phyloP scores from a whole-genome alignment of 2,113 vertebrate species.

The Carassius gibelio region DNA sequence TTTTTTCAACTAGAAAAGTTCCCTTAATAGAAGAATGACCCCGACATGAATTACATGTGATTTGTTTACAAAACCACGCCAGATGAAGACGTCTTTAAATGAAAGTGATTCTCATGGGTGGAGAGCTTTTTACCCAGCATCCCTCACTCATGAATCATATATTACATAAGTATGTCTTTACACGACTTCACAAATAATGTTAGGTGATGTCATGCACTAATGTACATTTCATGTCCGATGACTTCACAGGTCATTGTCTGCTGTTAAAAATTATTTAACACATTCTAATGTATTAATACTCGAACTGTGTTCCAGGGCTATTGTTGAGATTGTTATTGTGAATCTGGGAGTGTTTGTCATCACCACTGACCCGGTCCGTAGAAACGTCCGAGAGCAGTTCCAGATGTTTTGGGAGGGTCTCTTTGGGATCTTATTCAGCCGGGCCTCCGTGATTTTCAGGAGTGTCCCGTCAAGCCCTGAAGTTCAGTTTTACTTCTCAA shows the following conservation, averaged over 20 bases:
- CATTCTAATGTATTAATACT: neutral
- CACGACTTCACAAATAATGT: neutral
- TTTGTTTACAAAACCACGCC: neutral
- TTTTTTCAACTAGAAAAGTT: neutral
- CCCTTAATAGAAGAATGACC: neutral
- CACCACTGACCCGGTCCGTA: neutral
- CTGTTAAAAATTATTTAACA: neutral
- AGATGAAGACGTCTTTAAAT: neutral
- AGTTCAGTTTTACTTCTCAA: conserved; percentile 26
- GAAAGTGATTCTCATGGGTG: conserved; percentile 12
- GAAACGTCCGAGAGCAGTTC: conserved; percentile 5
- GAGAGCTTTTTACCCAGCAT: neutral
- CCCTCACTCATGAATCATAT: conserved; percentile 13
- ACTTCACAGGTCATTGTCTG: neutral
- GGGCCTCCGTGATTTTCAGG: neutral
- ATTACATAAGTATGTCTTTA: neutral
- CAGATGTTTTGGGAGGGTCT: conserved; percentile 41
- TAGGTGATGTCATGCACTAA: neutral
- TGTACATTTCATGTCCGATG: neutral
- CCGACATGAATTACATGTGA: neutral
- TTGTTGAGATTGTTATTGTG: neutral
- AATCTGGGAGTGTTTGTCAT: neutral
- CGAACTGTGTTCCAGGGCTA: neutral
- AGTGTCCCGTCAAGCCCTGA: neutral
- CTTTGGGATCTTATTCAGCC: neutral